These are phyloP conservation scores for Drosophila truncata DNA, from an alignment of 1,140 invertebrate species.

Conservation along the genomic window DNA sequence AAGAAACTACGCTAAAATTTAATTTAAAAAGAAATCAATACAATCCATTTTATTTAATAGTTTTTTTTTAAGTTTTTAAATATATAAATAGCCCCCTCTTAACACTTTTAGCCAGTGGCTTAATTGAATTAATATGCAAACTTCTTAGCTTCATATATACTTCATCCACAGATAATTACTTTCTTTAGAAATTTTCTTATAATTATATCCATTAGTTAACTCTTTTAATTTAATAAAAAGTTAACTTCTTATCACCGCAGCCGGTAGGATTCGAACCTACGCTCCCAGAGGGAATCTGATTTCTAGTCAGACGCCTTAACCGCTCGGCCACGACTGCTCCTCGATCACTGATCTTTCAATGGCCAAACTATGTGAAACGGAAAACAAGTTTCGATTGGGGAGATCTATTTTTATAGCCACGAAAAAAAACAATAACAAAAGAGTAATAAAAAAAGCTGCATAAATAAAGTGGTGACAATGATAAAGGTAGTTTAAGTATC, in stretches of 20 bases:
- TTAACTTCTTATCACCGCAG: slow-evolving; percentile 86
- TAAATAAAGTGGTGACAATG: slow-evolving; percentile 1
- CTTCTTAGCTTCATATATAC: background rate
- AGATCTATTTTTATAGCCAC: slow-evolving; percentile 5
- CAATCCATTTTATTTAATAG: background rate
- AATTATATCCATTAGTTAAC: background rate
- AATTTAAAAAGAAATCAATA: too few species aligned
- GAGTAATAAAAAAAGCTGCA: slow-evolving; percentile 9
- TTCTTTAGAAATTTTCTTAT: background rate
- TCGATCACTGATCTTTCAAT: background rate
- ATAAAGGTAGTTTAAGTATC: background rate
- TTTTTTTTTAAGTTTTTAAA: background rate
- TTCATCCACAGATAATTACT: background rate
- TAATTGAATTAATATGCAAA: background rate
- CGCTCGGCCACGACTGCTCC: slow-evolving; percentile 92
- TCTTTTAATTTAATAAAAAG: slow-evolving; percentile 3
- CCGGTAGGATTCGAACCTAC: slow-evolving; percentile 94
- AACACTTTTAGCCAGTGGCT: background rate
- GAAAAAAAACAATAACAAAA: background rate
- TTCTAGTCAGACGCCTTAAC: slow-evolving; percentile 95
- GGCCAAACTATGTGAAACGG: background rate
- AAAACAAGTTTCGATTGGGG: slow-evolving; percentile 1
- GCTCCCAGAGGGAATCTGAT: slow-evolving; percentile 94
- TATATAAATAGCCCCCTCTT: background rate
- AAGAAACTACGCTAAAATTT: too few species aligned